A percentile compares a stretch with the other conserved stretches of the same genome.
Evolutionary conservation across 2,888 invertebrate genomes (phyloP).

Genomic region (Serripes groenlandicus): DNA sequence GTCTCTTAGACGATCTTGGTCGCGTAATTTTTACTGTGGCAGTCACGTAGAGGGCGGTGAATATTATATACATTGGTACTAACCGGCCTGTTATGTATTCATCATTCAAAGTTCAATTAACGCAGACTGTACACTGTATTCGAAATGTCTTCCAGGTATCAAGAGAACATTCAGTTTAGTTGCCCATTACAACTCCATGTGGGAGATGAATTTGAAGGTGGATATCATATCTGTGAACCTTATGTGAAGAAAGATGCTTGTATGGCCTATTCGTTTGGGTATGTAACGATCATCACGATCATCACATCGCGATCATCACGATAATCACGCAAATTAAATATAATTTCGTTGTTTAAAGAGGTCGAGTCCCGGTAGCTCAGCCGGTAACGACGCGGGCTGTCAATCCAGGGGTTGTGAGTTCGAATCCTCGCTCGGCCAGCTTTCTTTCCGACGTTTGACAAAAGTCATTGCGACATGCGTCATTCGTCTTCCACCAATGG

Average conservation of each 20-base stretch:
- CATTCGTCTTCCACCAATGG: not conserved
- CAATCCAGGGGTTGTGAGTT: not conserved
- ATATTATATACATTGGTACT: too few relatives aligned
- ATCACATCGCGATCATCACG: too few relatives aligned
- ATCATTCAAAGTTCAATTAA: too few relatives aligned
- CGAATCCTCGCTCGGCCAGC: not conserved
- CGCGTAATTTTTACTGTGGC: too few relatives aligned
- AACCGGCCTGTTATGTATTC: too few relatives aligned
- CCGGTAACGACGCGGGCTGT: not conserved
- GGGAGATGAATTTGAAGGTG: constrained; percentile 13
- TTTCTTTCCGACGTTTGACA: not conserved
- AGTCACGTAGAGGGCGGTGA: too few relatives aligned
- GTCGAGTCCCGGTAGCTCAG: not conserved
- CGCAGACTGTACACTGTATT: too few relatives aligned
- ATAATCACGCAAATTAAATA: too few relatives aligned
- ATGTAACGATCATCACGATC: too few relatives aligned
- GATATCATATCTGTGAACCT: constrained; percentile 21
- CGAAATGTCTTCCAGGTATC: too few relatives aligned
- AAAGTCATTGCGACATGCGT: not conserved
- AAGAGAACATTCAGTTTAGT: constrained; percentile 7
- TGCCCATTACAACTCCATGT: constrained; percentile 17
- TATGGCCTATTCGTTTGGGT: constrained; percentile 14
- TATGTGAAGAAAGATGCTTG: not conserved
- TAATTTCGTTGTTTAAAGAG: too few relatives aligned
- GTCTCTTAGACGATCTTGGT: too few relatives aligned